phyloP scores from a whole-genome alignment of 1,140 invertebrate genomes.

The Ooceraea biroi region DNA sequence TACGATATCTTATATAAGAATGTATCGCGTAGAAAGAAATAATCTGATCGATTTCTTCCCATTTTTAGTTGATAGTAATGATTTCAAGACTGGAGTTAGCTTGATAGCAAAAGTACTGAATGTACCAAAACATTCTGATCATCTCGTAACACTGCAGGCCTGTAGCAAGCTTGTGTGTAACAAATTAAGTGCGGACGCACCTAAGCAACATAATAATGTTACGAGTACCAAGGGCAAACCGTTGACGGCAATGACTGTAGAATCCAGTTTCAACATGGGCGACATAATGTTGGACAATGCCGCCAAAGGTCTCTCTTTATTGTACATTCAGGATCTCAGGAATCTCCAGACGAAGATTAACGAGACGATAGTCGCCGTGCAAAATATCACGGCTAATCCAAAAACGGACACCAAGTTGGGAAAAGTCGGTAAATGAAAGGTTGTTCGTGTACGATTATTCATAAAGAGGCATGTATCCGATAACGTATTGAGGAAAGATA shows the following conservation, averaged over 20 bases:
- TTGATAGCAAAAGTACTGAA: slow-evolving; percentile 92
- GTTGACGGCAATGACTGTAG: slow-evolving; percentile 89
- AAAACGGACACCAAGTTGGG: slow-evolving; percentile 98
- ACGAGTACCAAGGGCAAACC: slow-evolving; percentile 88
- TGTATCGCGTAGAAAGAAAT: slow-evolving; percentile 22
- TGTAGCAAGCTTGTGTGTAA: slow-evolving; percentile 90
- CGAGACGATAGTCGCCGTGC: slow-evolving; percentile 96
- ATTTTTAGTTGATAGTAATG: slow-evolving; percentile 92
- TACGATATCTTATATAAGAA: slow-evolving; percentile 38
- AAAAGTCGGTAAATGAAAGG: slow-evolving; percentile 93
- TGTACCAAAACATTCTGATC: slow-evolving; percentile 93
- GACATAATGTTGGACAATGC: slow-evolving; percentile 92
- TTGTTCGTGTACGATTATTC: neutral
- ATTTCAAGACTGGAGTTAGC: slow-evolving; percentile 93
- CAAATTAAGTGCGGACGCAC: slow-evolving; percentile 89
- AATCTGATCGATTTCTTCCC: slow-evolving; percentile 43
- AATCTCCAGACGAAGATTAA: slow-evolving; percentile 98
- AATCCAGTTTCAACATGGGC: slow-evolving; percentile 90
- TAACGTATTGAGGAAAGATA: neutral
- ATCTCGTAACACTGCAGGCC: slow-evolving; percentile 92
- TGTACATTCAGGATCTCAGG: slow-evolving; percentile 96
- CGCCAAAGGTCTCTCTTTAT: slow-evolving; percentile 92
- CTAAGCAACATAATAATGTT: slow-evolving; percentile 89
- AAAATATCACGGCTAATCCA: slow-evolving; percentile 97
- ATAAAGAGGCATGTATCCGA: neutral